Conservation (phyloP, 1,140 invertebrate species). For the Pentalonia nigronervosa region DNA sequence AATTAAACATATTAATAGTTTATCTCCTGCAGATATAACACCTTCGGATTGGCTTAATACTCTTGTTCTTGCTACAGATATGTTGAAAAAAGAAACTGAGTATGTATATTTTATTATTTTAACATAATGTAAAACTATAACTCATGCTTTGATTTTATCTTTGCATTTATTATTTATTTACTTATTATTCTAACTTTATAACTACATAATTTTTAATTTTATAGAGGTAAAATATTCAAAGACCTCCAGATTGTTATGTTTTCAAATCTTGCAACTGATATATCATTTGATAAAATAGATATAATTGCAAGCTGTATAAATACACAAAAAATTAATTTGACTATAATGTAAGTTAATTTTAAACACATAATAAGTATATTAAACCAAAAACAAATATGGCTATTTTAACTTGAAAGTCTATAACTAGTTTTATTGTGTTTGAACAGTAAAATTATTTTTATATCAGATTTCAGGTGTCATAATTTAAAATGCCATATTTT, state of each 20-base stretch:
- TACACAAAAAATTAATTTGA: neutral
- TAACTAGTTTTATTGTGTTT: too few relatives aligned
- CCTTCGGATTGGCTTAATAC: constrained; percentile 46
- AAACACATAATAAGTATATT: neutral
- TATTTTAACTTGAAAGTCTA: too few relatives aligned
- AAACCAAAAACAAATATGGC: too few relatives aligned
- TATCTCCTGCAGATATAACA: constrained; percentile 22
- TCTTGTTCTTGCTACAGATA: constrained; percentile 24
- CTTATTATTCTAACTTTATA: too few relatives aligned
- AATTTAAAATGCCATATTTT: too few relatives aligned
- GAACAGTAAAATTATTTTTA: too few relatives aligned
- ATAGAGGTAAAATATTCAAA: constrained; percentile 1
- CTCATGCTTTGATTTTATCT: too few relatives aligned
- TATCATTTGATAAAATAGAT: constrained; percentile 28
- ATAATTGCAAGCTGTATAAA: neutral
- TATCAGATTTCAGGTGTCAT: too few relatives aligned
- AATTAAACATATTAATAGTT: neutral
- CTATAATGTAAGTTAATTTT: constrained; percentile 42
- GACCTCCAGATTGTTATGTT: constrained; percentile 46
- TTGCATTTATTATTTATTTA: too few relatives aligned
- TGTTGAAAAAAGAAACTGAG: constrained; percentile 31
- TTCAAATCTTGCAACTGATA: constrained; percentile 19
- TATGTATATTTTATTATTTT: neutral
- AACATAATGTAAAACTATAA: too few relatives aligned
- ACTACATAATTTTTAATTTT: constrained; percentile 3